Base-by-base conservation (phyloP, 2,797 vertebrate species). In the Anguilla marmorata region DNA sequence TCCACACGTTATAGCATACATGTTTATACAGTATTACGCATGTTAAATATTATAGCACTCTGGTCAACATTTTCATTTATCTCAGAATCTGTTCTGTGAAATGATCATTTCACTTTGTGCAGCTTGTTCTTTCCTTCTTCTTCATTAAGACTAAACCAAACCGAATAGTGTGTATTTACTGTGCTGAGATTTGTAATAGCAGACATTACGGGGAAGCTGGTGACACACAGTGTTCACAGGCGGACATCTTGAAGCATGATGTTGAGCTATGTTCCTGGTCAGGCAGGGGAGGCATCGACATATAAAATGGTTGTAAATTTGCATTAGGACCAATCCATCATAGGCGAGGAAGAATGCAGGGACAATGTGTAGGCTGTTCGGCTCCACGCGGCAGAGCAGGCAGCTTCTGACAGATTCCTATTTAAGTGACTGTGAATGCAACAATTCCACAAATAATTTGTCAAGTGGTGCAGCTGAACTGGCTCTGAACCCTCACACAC, bases 381-480 rank as follows among this genome's bases (percentile, higher is more conserved):
- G 94, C 96, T 91, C 90, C 96, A 95, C 93, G 95, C 96, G 94
- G 96, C 94, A 92, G 95, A 96, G 82, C 19, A 21, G 60, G 66
- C 84, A 45, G 84, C 83, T 69, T 85, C 87, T 88, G 87, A 88
- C 87, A 85, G 97, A 99, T 99, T 98, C 97, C 97, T 98, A 98
- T 99, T 99, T 98, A 98, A 99, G 98, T 98, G 98, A 98, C 97
- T 99, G 97, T 98, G 97, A 99, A 99, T 99, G 97, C 97, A 98
- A 99, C 98, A 98, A 98, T 99, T 98, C 97, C 97, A 98, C 97
- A 98, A 99, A 99, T 98, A 97, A 98, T 99, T 98, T 99, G 98
- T 99, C 98, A 96, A 95, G 93, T 92, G 87, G 95, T 96, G 97
- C 96, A 96, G 97, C 97, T 98, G 98, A 98, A 98, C 98, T 98